A percentile compares a stretch with the other conserved stretches of the same genome.
These are phyloP conservation scores for Danaus plexippus DNA, from an alignment of 1,140 invertebrate genomes.

Conservation along the genomic window DNA sequence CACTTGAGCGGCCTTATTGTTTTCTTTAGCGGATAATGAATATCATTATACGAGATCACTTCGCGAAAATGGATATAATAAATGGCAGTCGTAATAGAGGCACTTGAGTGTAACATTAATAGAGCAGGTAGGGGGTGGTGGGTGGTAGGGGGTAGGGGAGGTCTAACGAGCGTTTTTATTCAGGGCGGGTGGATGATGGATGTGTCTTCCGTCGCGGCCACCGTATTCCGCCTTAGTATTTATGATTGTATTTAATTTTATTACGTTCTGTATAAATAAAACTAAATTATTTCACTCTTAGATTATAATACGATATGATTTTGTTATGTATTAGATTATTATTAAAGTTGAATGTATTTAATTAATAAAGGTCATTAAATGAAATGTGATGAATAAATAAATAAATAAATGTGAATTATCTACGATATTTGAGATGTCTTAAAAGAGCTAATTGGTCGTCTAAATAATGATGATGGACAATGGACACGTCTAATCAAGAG, in stretches of 20 bases:
- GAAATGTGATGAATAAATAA: too few species aligned
- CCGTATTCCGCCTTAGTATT: slow-evolving; percentile 50
- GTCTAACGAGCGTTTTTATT: slow-evolving; percentile 69
- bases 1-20: too few species aligned
- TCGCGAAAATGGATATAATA: slow-evolving; percentile 69
- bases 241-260: slow-evolving; percentile 25
- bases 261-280: too few species aligned
- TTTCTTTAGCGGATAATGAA: slow-evolving; percentile 25
- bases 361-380: too few species aligned
- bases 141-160: slow-evolving; percentile 28
- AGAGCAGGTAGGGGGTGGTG: slow-evolving; percentile 53
- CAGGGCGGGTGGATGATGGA: slow-evolving; percentile 65
- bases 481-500: slow-evolving; percentile 30
- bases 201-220: slow-evolving; percentile 59
- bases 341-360: too few species aligned
- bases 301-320: too few species aligned
- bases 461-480: slow-evolving; percentile 42
- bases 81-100: slow-evolving; percentile 67
- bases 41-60: slow-evolving; percentile 52
- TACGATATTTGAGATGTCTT: neutral
- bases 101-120: slow-evolving; percentile 67
- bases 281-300: too few species aligned
- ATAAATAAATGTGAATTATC: neutral
- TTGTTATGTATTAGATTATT: too few species aligned
- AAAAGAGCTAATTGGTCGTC: too few species aligned